Conservation (phyloP, 2,797 vertebrate species). For the Parauchenoglanis ngamensis region DNA sequence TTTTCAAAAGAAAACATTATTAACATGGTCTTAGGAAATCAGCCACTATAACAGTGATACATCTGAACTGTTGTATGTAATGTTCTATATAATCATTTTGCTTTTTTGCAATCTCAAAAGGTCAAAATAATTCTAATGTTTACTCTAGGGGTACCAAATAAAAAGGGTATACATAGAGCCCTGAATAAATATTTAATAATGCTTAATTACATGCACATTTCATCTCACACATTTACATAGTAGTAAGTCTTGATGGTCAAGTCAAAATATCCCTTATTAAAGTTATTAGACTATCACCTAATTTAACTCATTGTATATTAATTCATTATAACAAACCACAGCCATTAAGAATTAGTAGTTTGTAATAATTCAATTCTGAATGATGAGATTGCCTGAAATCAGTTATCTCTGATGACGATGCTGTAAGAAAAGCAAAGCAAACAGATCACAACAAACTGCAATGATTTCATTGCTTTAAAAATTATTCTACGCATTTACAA, state of each 20-base stretch:
- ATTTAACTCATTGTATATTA: neutral
- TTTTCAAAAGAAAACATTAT: neutral
- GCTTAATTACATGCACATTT: neutral
- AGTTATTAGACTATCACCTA: neutral
- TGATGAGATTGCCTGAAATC: neutral
- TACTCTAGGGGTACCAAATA: neutral
- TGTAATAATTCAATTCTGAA: neutral
- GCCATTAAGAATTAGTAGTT: neutral
- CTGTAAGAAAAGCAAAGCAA: neutral
- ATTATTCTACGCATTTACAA: conserved; percentile 9
- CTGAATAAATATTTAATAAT: neutral
- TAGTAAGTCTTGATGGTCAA: neutral
- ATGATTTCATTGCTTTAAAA: neutral
- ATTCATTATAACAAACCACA: neutral
- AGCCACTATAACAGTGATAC: neutral
- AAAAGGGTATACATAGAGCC: neutral
- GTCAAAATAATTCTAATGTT: neutral
- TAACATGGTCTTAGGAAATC: neutral
- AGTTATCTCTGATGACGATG: neutral
- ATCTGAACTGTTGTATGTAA: neutral
- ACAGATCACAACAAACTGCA: neutral
- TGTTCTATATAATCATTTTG: neutral
- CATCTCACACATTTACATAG: neutral
- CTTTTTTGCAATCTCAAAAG: neutral
- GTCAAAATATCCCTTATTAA: no score